Percentiles rank a stretch among this genome's conserved stretches.
Evolutionary conservation across 2,888 invertebrate species (phyloP).

Genomic region (Leptogaster cylindrica): DNA sequence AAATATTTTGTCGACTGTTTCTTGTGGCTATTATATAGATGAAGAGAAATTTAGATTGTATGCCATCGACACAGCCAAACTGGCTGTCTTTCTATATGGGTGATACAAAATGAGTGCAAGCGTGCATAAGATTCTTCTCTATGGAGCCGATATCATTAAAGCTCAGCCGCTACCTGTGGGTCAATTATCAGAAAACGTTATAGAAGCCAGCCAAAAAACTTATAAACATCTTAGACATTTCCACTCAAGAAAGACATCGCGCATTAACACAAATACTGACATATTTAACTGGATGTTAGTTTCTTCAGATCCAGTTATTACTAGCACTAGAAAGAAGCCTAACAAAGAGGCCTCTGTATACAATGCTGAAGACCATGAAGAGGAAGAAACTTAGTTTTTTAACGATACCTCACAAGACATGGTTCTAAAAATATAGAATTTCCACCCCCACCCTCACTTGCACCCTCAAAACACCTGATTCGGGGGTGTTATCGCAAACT

Average conservation of each 20-base stretch:
- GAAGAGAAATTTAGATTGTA: not conserved
- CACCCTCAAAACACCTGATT: too few relatives aligned
- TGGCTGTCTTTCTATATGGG: not conserved
- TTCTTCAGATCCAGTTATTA: not conserved
- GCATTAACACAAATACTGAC: not conserved
- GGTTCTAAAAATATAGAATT: too few relatives aligned
- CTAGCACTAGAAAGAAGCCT: not conserved
- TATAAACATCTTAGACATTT: not conserved
- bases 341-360: too few relatives aligned
- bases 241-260: not conserved
- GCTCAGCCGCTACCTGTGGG: not conserved
- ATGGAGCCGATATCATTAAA: not conserved
- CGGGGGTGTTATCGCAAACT: too few relatives aligned
- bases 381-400: too few relatives aligned
- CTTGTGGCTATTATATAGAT: not conserved
- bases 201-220: not conserved
- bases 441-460: too few relatives aligned
- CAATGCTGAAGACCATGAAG: too few relatives aligned
- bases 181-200: not conserved
- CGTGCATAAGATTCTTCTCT: not conserved
- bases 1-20: not conserved
- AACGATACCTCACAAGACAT: too few relatives aligned
- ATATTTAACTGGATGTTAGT: not conserved
- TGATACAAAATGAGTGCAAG: too few relatives aligned
- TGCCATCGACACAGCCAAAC: not conserved